Percentiles rank a stretch among this genome's conserved stretches.
Conservation (phyloP, 2,888 invertebrate genomes). For the Lepidonotus clava region DNA sequence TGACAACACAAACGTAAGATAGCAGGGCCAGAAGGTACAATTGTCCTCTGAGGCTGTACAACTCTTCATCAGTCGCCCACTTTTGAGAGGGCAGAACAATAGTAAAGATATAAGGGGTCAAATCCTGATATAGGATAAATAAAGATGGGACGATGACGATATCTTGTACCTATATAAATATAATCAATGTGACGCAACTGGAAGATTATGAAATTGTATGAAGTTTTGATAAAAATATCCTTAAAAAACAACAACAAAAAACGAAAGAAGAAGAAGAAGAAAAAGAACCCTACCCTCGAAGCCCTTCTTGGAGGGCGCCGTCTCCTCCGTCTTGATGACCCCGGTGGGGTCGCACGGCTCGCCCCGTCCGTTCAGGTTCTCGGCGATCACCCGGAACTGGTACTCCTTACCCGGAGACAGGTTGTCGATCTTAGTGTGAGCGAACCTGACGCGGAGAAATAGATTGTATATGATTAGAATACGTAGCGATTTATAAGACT, state of each 20-base stretch:
- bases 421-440: constrained; percentile 94
- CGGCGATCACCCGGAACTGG: constrained; percentile 97
- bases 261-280: not conserved
- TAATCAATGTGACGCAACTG: too few species aligned
- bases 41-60: too few species aligned
- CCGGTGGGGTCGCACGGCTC: constrained; percentile 94
- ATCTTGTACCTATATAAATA: too few species aligned
- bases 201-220: not conserved
- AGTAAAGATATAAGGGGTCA: too few species aligned
- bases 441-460: constrained; percentile 89
- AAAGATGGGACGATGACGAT: too few species aligned
- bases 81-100: too few species aligned
- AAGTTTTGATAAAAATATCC: not conserved
- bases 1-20: too few species aligned
- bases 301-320: constrained; percentile 63
- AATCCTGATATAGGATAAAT: too few species aligned
- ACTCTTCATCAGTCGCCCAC: too few species aligned
- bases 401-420: constrained; percentile 95
- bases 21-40: too few species aligned
- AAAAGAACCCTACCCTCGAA: constrained; percentile 58
- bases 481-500: too few species aligned
- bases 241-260: not conserved
- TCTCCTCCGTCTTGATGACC: constrained; percentile 72
- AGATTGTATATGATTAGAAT: too few species aligned
- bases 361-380: constrained; percentile 98